phyloP scores from a whole-genome alignment of 2,797 vertebrate species.

The Zalophus californianus region DNA sequence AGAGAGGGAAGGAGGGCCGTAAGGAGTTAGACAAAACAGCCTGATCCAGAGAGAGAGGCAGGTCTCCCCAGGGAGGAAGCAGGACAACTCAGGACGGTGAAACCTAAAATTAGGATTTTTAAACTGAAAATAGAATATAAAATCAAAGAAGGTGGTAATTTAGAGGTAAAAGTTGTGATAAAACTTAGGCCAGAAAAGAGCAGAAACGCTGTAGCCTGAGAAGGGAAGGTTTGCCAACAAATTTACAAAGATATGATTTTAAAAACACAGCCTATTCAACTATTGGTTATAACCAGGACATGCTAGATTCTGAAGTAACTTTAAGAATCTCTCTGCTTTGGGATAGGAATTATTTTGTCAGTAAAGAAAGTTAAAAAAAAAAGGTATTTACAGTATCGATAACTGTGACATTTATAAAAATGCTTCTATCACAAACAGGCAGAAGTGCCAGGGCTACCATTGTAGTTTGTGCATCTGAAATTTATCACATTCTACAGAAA shows the following conservation, averaged over 20 bases:
- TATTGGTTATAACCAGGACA: background rate
- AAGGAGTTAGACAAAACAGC: background rate
- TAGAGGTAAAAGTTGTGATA: background rate
- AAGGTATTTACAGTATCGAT: background rate
- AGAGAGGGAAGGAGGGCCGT: background rate
- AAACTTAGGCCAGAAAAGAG: background rate
- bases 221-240: background rate
- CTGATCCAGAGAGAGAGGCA: background rate
- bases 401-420: slow-evolving; percentile 25
- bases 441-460: background rate
- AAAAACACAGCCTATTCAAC: background rate
- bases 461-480: slow-evolving; percentile 11
- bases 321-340: background rate
- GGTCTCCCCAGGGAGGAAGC: fast-evolving
- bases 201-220: background rate
- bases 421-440: background rate
- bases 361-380: background rate
- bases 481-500: slow-evolving; percentile 47
- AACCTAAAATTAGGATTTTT: background rate
- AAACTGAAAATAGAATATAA: background rate
- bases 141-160: background rate
- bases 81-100: background rate
- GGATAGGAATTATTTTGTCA: slow-evolving; percentile 9
- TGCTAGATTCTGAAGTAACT: background rate
- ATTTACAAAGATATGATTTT: background rate